Base-by-base conservation (phyloP, 2,888 invertebrate genomes). In the Trimorus sp. region DNA sequence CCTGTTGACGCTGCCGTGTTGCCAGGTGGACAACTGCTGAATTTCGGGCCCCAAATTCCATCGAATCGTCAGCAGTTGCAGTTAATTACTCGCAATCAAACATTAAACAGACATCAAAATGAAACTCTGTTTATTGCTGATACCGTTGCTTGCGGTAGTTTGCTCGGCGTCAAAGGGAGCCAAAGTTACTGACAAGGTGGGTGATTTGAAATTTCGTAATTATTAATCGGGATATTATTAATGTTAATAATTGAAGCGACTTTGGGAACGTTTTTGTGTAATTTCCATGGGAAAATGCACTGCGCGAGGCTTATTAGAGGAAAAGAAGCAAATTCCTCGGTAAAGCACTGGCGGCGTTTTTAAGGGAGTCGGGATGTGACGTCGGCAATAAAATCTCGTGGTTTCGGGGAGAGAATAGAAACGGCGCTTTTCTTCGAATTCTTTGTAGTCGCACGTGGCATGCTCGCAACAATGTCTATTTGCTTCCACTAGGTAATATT, bases 111-210 rank as follows among this genome's bases (percentile, higher is more conserved):
- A 49, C 12, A 26, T 54, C 26, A 65, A 26, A 36, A 77, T 77
- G 77, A 77, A 70, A 37, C 51, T 38, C 26, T 26, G 26, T 48
- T 8, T 77, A 0, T 58, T 70, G 26, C 60, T 78, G 14, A 45
- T 78, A 38, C 56, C 70, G 58, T 37, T 70, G 12, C 26, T 78
- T 6, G 70, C 45, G 15, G 58, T 65, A 0, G 36, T 70, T 36
- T 78, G 58, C 38, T 63, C 65, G 54, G 77, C 68, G 48, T 26
- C 66, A 15, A 78, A 78, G 8, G 78, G 78, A 48, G 71, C 78
- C 4, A 78, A 71, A 71, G 78, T 78, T 14, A 78, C 78, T 45
- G 65, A 78, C 12, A 78, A 78, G 60, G 78, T 78, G n/a, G 36
- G 66, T 59, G 7, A 53, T 59, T 51, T 26, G 26, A 26, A 26